Base-by-base conservation (phyloP, 2,797 vertebrate genomes). In the Schizothorax lantsangensis region DNA sequence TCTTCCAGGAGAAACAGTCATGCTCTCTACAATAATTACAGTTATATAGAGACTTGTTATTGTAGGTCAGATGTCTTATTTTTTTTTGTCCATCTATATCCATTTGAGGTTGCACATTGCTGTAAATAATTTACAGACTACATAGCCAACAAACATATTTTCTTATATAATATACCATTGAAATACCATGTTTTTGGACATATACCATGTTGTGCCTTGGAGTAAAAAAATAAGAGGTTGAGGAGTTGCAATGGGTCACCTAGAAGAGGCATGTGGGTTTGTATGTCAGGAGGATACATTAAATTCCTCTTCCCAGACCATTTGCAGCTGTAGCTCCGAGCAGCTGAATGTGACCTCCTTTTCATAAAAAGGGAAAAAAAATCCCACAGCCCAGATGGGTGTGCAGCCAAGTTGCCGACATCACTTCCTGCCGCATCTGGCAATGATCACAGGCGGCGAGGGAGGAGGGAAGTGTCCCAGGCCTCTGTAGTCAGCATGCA, bases 361-460 rank as follows among this genome's bases (percentile, higher is more conserved):
- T 94, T 85, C 74, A 90, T 85, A 92, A 87, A 88, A 79, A 89
- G 89, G 92, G 87, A 85, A 90, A 92, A 92, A 91, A 91, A 94
- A 92, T 72, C 69, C 52, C 49, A 38, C 80, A 91, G 93, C 90
- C 90, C 89, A 85, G 91, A 91, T 88, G 59, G 90, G 88, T 81
- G 92, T 89, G 91, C 87, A 92, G 93, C 95, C 91, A 93, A 92
- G 90, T 92, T 92, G 92, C 89, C 90, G 92, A 90, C 93, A 91
- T 95, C 88, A 90, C 94, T 96, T 97, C 93, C 93, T 91, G 89
- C 84, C 89, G 90, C 95, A 94, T 95, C 95, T 96, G 95, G 94
- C 92, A 94, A 90, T 92, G 89, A 94, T 95, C 86, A 91, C 91
- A 84, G 91, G 85, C 84, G 83, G 90, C 69, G 86, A 88, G 62